Evolutionary conservation across 2,113 vertebrate genomes (phyloP), one percentile per base, ranked within the genome.

Genomic region (Sminthopsis crassicaudata): DNA sequence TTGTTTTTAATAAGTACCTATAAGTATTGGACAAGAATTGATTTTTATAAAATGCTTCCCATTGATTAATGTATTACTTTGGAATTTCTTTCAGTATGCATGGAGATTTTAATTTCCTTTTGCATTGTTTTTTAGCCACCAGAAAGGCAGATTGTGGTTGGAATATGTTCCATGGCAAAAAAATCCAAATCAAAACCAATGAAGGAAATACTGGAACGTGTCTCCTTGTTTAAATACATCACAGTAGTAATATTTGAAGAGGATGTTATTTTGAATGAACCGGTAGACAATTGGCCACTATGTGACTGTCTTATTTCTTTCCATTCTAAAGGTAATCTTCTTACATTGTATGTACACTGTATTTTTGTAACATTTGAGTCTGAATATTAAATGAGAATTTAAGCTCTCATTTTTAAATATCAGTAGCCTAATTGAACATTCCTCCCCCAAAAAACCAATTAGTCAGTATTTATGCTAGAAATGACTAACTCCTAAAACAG

Each of bases 301-400:
- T 99, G 99, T 92, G 99, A 99, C 97, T 99, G 99, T 97, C 99
- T 99, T 96, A 99, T 99, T 98, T 99, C 99, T 97, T 99, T 99
- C 97, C 99, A 99, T 98, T 99, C 99, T 96, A 99, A 99, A 99
- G 99, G 99, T 99, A 98, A 96, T 95, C 93, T 23, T 84, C 42
- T 84, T 84, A 42, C n/a, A 42, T 42, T 84, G 67, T 84, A 22
- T 22, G 16, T 84, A 23, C n/a, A n/a, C 19, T 84, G 14, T 84
- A 84, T 84, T 84, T 67, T 84, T n/a, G 22, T 84, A 84, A 84
- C 7, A 84, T 84, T 84, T 42, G 36, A 84, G 67, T 84, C n/a
- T 42, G 36, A 84, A 42, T 42, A 42, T 8, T 84, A 19, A 84
- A 16, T 42, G 6, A 84, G 16, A 11, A 42, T 42, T 42, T 22